Conservation (phyloP, 1,140 invertebrate species). For the Drosophila mojavensis region DNA sequence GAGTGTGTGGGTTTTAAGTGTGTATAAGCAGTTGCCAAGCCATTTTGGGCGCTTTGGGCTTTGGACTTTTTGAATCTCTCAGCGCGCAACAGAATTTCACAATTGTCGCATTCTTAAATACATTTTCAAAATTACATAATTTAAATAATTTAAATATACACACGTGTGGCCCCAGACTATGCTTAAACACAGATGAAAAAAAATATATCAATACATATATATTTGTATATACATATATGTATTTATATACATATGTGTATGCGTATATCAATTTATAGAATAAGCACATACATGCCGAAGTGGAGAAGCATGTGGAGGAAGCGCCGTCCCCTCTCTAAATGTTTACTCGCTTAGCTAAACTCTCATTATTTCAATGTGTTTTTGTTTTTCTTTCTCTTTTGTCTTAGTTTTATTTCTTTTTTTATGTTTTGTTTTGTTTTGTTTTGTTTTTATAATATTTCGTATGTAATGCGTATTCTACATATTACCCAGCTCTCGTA, state of each 20-base stretch:
- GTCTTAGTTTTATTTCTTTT: neutral
- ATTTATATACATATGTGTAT: constrained; percentile 3
- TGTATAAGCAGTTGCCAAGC: constrained; percentile 26
- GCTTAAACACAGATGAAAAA: constrained; percentile 29
- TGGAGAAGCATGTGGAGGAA: constrained; percentile 7
- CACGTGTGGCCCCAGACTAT: constrained; percentile 33
- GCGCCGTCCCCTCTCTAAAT: neutral
- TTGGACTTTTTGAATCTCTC: constrained; percentile 28
- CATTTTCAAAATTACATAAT: constrained; percentile 44
- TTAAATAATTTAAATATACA: constrained; percentile 49
- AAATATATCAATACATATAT: constrained; percentile 17
- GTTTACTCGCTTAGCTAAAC: constrained; percentile 19
- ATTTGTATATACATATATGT: constrained; percentile 7
- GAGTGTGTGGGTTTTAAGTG: constrained; percentile 32
- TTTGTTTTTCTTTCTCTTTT: constrained; percentile 5
- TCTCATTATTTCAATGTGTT: constrained; percentile 3
- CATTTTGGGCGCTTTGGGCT: constrained; percentile 13
- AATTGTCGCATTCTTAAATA: constrained; percentile 29
- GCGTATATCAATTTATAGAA: constrained; percentile 12
- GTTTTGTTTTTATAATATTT: constrained; percentile 10
- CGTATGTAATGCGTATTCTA: constrained; percentile 16
- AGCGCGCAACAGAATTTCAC: constrained; percentile 49
- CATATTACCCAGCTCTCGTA: constrained; percentile 9
- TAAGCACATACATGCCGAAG: constrained; percentile 22
- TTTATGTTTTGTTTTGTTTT: constrained; percentile 4